These are phyloP conservation scores for Drosophila leontia DNA, from an alignment of 1,140 invertebrate genomes.

Conservation along the genomic window DNA sequence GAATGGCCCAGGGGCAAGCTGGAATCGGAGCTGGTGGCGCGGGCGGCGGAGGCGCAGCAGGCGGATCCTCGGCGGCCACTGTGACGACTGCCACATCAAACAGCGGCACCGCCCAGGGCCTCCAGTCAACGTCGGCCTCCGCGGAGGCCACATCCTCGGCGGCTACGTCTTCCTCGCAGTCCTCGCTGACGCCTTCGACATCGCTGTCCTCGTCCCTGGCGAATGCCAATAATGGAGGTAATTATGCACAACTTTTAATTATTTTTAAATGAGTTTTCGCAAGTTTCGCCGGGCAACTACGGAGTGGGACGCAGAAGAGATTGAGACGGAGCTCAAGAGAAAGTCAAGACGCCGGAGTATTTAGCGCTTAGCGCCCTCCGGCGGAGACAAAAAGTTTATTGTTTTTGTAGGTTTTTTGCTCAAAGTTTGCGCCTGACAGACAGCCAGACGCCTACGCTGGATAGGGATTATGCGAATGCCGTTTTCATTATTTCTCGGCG, in stretches of 20 bases:
- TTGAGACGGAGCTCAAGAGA: constrained; percentile 9
- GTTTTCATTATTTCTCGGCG: constrained; percentile 54
- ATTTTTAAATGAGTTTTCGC: constrained; percentile 84
- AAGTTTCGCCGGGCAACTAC: constrained; percentile 52
- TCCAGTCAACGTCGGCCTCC: constrained; percentile 75
- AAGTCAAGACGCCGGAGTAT: constrained; percentile 38
- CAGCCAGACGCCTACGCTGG: constrained; percentile 39
- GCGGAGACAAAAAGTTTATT: constrained; percentile 64
- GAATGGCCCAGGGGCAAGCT: constrained; percentile 81
- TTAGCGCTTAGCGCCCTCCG: constrained; percentile 61
- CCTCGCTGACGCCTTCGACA: constrained; percentile 71
- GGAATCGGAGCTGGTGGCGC: constrained; percentile 85
- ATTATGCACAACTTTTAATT: constrained; percentile 85
- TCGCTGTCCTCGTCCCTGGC: constrained; percentile 80
- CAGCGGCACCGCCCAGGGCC: constrained; percentile 70
- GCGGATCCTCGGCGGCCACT: constrained; percentile 46
- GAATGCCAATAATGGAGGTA: constrained; percentile 85
- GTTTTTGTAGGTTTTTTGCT: constrained; percentile 48
- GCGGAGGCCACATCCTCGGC: constrained; percentile 73
- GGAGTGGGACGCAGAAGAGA: constrained; percentile 9
- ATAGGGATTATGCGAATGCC: constrained; percentile 63
- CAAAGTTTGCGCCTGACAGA: constrained; percentile 69
- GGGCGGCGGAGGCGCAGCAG: constrained; percentile 78
- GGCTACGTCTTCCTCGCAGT: constrained; percentile 71
- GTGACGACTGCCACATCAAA: constrained; percentile 75